Base-by-base conservation (phyloP, 2,113 vertebrate genomes). In the Stigmatopora argus region DNA sequence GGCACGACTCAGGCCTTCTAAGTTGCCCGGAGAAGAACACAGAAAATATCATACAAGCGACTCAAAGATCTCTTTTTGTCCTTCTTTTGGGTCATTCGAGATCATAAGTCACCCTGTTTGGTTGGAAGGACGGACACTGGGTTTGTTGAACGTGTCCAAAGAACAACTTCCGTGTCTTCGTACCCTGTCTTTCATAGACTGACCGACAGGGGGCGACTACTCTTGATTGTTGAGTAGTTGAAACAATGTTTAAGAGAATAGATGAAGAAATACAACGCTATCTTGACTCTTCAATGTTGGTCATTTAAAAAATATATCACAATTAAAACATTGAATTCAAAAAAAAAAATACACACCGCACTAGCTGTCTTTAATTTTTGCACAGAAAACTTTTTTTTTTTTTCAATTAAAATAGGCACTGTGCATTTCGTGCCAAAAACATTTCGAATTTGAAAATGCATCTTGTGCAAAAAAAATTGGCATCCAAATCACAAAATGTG, bases 101-200 rank as follows among this genome's bases (percentile, higher is more conserved):
- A 14, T 23, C 23, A 31, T 31, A 7, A 62, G 49, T 71, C 55
- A 52, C 63, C 73, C 76, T 64, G 61, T 1, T 5, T 38, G 45
- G 57, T 46, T 45, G 66, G 78, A 68, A 71, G 67, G 61, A 72
- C 60, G 67, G 46, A 44, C 31, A 26, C 26, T 68, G 6, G 53
- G 53, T 56, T 31, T 23, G 13, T 31, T 31, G 53, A 56, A 55
- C 52, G 52, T 55, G 34, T 19, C 8, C n/a, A n/a, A 19, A 41
- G 9, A 41, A 19, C 57, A n/a, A 41, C 58, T 41, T 60, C 57
- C 58, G 57, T 41, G 53, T 56, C 23, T 59, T n/a, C 1, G 57
- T 21, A 21, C 5, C 59, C 18, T 19, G 34, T 35, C 35, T 5
- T n/a, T 38, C 19, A 19, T 61, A 13, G 7, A 3, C 19, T 15